Evolutionary conservation across 2,113 vertebrate genomes (phyloP), one percentile per base, ranked within the genome.

Genomic region (Genyomyrus donnyi): DNA sequence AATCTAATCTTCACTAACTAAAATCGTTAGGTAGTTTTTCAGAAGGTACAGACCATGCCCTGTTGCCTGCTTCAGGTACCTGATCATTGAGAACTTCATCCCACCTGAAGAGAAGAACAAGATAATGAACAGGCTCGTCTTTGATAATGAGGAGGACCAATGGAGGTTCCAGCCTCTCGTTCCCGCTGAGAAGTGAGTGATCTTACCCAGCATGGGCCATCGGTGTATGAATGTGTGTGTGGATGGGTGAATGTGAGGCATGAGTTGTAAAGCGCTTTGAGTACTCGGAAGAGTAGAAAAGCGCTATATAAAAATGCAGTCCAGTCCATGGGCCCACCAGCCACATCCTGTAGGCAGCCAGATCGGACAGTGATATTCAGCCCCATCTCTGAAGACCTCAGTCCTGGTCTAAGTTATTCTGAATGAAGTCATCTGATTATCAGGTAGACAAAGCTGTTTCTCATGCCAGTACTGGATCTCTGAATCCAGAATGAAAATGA

Each of bases 61-160:
- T 85, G 24, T 84, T 21, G 1, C n/a, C 11, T 91, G 11, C 56
- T 85, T 56, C 94, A 99, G 98, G 95, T 99, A 99, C 92, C 90
- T 99, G 92, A 99, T 99, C 93, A 99, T 99, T 0, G 98, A 99
- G 95, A 99, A 99, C 94, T 99, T 99, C 94, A 99, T 99, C 85
- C 98, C 98, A 0, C 98, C 98, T 0, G 98, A 99, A 90, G 98
- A 99, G 95, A 99, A 99, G 95, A 99, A 99, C 94, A 99, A 99
- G 94, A 99, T 99, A 93, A 98, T 99, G 97, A 99, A 97, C 96
- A 96, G 98, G 19, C 96, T 99, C 74, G 96, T 96, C 93, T 98
- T 98, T 35, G 98, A 99, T 24, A 92, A 96, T 0, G 98, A 99
- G 15, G 98, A 99, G 93, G 98, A 99, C 48, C 98, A 99, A 93